Conservation (phyloP, 2,113 vertebrate genomes). For the Garra rufa region DNA sequence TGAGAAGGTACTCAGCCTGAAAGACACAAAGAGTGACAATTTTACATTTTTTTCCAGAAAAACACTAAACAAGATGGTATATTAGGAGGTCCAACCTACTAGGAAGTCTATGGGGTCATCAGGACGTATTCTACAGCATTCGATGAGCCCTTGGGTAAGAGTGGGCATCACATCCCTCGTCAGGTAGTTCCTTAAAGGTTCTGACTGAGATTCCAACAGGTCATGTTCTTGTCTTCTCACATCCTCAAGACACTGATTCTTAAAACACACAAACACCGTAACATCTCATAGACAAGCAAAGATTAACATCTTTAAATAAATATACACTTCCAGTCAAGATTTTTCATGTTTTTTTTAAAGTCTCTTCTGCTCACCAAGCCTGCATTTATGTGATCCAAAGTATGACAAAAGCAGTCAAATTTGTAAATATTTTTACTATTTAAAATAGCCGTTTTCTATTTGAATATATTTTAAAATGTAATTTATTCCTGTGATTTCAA, state of each 20-base stretch:
- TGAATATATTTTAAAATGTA: no score
- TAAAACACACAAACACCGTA: conserved; percentile 18
- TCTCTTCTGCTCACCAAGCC: no score
- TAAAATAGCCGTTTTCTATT: no score
- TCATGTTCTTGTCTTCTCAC: conserved; percentile 81
- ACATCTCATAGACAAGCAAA: neutral
- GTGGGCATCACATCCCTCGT: conserved; percentile 87
- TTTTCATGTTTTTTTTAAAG: no score
- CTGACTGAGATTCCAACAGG: conserved; percentile 78
- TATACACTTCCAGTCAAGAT: no score
- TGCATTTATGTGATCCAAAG: no score
- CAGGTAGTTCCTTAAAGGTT: conserved; percentile 84
- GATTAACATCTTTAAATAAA: no score
- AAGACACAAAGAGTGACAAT: conserved; percentile 45
- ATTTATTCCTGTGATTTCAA: no score
- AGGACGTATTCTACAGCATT: conserved; percentile 83
- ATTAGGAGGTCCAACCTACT: conserved; percentile 72
- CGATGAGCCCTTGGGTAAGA: conserved; percentile 83
- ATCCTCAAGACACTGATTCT: conserved; percentile 79
- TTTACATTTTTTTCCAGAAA: neutral
- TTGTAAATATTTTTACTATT: no score
- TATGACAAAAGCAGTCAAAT: no score
- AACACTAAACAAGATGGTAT: neutral
- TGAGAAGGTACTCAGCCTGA: conserved; percentile 74
- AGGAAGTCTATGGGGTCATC: conserved; percentile 90